phyloP scores from a whole-genome alignment of 2,113 vertebrate species.

The Marmota monax region DNA sequence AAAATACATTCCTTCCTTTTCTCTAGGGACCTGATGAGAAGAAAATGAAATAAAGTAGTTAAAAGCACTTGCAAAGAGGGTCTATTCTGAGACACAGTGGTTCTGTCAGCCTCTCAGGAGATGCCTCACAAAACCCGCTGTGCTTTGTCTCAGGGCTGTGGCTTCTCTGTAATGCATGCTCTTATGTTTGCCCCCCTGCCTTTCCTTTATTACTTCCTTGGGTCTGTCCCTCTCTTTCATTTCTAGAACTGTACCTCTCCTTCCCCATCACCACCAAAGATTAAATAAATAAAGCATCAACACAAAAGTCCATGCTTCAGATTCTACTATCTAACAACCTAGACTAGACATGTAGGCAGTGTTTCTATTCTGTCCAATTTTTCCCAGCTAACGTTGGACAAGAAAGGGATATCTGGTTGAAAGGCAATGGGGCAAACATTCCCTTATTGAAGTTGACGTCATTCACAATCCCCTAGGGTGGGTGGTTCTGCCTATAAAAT shows the following conservation, averaged over 20 bases:
- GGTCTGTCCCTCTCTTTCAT: background rate
- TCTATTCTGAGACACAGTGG: background rate
- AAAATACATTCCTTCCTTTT: background rate
- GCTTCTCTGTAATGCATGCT: rapidly evolving
- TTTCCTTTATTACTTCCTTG: background rate
- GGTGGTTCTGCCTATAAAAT: background rate
- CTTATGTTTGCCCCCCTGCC: no score
- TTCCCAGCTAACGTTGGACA: background rate
- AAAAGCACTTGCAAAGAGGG: background rate
- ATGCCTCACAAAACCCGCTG: background rate
- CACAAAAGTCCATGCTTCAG: background rate
- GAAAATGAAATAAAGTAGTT: background rate
- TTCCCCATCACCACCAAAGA: background rate
- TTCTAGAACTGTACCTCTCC: background rate
- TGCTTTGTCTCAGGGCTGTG: rapidly evolving
- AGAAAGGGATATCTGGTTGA: background rate
- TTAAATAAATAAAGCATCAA: background rate
- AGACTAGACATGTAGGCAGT: background rate
- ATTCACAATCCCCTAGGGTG: background rate
- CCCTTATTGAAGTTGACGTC: background rate
- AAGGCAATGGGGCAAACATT: background rate
- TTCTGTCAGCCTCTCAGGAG: background rate
- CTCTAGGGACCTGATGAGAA: background rate
- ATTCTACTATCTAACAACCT: background rate
- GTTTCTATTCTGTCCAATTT: background rate